phyloP scores from a whole-genome alignment of 2,888 invertebrate genomes.

The Chalcis sispes region DNA sequence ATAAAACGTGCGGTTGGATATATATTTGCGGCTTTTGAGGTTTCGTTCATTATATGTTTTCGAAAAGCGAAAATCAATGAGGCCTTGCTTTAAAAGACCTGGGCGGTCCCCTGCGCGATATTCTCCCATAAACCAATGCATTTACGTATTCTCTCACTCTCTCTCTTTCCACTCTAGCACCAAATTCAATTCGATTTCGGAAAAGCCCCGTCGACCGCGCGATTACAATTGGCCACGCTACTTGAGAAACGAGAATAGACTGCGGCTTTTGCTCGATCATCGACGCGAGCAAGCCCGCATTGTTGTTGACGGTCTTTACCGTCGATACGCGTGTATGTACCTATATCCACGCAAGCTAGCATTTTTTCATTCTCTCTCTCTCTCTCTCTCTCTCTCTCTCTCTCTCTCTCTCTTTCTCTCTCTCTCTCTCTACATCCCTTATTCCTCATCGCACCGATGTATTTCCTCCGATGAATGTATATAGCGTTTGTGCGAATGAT shows the following conservation, averaged over 20 bases:
- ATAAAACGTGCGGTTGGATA: neutral
- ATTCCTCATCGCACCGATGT: slow-evolving; percentile 1
- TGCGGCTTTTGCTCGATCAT: slow-evolving; percentile 37
- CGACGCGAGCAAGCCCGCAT: too few species aligned
- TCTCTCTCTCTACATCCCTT: neutral
- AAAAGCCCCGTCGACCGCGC: too few species aligned
- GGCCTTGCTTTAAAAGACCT: slow-evolving; percentile 28
- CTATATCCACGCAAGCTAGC: neutral
- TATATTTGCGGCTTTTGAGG: slow-evolving; percentile 71
- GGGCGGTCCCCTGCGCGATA: slow-evolving; percentile 36
- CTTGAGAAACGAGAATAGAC: slow-evolving; percentile 42
- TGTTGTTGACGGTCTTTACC: neutral
- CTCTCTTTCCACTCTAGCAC: neutral
- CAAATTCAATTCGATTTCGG: slow-evolving; percentile 47
- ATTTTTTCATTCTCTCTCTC: neutral
- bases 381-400: neutral
- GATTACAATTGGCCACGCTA: slow-evolving; percentile 25
- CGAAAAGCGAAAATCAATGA: slow-evolving; percentile 38
- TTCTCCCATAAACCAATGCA: too few species aligned
- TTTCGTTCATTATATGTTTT: slow-evolving; percentile 68
- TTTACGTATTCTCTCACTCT: too few species aligned
- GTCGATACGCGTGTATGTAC: neutral
- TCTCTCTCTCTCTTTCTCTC: neutral
- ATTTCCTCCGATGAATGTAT: slow-evolving; percentile 8
- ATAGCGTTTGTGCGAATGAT: slow-evolving; percentile 49